Evolutionary conservation across 2,888 invertebrate species (phyloP).

Genomic region (Congeria kusceri): DNA sequence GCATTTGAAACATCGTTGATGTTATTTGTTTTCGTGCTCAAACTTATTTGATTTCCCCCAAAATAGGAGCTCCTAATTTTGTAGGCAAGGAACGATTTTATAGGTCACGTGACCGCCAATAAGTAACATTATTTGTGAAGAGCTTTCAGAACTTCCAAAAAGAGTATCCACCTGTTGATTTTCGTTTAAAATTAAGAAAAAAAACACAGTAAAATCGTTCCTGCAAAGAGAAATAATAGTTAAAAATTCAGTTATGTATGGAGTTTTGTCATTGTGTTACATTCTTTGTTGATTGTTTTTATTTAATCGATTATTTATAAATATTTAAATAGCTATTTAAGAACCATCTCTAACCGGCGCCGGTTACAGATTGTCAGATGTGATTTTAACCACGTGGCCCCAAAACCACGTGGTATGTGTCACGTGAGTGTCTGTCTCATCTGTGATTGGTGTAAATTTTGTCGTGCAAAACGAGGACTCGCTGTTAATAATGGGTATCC

Average conservation of each 20-base stretch:
- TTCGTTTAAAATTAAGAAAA: slow-evolving; percentile 8
- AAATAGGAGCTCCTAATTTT: slow-evolving; percentile 58
- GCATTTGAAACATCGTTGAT: neutral
- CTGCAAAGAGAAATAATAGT: slow-evolving; percentile 28
- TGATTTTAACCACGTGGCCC: slow-evolving; percentile 58
- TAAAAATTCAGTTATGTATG: slow-evolving; percentile 57
- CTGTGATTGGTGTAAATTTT: slow-evolving; percentile 55
- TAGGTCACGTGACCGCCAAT: slow-evolving; percentile 54
- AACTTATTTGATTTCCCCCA: slow-evolving; percentile 22
- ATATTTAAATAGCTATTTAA: neutral
- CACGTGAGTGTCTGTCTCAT: slow-evolving; percentile 50
- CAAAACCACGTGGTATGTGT: slow-evolving; percentile 21
- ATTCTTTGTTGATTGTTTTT: slow-evolving; percentile 56
- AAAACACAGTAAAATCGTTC: slow-evolving; percentile 67
- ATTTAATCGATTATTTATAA: slow-evolving; percentile 46
- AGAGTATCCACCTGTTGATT: slow-evolving; percentile 11
- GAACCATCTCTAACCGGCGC: slow-evolving; percentile 70
- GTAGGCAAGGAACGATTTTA: slow-evolving; percentile 65
- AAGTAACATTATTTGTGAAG: too few relatives aligned
- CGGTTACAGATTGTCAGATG: slow-evolving; percentile 60
- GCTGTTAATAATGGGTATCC: too few relatives aligned
- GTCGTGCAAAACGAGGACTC: too few relatives aligned
- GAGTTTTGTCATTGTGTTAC: slow-evolving; percentile 64
- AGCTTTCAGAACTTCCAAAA: neutral
- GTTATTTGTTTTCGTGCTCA: slow-evolving; percentile 30